Evolutionary conservation across 2,888 invertebrate genomes (phyloP), one percentile per base, ranked within the genome.

Genomic region (Cryptocephalus moraei): DNA sequence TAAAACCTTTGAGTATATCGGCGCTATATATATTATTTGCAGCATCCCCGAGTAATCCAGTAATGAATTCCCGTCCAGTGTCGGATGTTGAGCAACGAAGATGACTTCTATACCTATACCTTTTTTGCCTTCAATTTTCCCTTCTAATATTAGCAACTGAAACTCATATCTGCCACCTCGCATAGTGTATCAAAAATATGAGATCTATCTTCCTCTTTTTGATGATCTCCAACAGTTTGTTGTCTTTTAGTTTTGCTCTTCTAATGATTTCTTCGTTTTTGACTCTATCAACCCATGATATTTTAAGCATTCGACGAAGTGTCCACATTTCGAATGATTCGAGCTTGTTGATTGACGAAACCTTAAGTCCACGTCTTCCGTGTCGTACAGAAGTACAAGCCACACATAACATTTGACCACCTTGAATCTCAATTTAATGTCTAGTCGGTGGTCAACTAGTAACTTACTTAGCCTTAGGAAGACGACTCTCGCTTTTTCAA

Each of bases 311-410:
- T n/a, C n/a, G n/a, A 39, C 39, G 39, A 39, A 11, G 11, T n/a
- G 11, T 11, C n/a, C 39, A 39, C 39, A 39, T 39, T 39, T 39
- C 39, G 39, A 39, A 39, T 39, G 39, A n/a, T 39, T 39, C 39
- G 11, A 39, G 39, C 39, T n/a, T 39, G 39, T 39, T 39, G 8
- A 39, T 9, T 39, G 9, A 39, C 39, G 39, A 39, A 39, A 11
- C 39, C 11, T 9, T 39, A 39, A 34, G n/a, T 34, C 34, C 34
- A 34, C 34, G 34, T n/a, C 34, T 34, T 34, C n/a, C 34, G n/a
- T 34, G 34, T n/a, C 34, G n/a, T 39, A 9, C 8, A 39, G 39
- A 39, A 39, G 39, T 11, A 39, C 39, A 39, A 11, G 11, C 39
- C 39, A 9, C 39, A 9, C 39, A 39, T 39, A 34, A n/a, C n/a